Evolutionary conservation across 2,888 invertebrate genomes (phyloP).

Genomic region (Papilio elwesi): DNA sequence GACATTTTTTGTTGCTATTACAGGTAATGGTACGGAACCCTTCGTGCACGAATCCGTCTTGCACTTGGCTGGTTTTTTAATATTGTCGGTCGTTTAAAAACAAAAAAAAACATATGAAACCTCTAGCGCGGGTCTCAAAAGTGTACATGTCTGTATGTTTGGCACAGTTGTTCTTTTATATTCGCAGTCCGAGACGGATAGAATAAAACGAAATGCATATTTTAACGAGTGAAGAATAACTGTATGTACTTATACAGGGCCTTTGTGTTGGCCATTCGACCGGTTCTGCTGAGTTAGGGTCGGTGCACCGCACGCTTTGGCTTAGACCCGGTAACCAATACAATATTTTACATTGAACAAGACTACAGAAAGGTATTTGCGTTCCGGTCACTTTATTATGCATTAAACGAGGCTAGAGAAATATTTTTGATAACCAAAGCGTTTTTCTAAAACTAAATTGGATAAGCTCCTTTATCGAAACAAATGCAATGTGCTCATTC

Average conservation of each 20-base stretch:
- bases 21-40: no score
- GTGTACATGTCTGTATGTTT: no score
- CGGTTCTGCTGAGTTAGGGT: slow-evolving; percentile 19
- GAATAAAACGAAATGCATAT: slow-evolving; percentile 10
- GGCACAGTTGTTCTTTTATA: not conserved
- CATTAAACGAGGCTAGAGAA: no score
- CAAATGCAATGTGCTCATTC: no score
- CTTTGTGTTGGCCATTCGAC: not conserved
- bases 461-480: no score
- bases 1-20: no score
- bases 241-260: not conserved
- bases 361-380: not conserved
- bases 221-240: not conserved
- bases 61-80: no score
- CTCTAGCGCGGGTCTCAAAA: not conserved
- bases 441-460: no score
- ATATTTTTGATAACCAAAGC: no score
- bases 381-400: no score
- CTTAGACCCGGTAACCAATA: not conserved
- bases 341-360: not conserved
- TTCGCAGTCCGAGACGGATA: not conserved
- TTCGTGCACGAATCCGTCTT: no score
- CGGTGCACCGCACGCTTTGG: slow-evolving; percentile 1
- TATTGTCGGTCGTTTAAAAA: no score
- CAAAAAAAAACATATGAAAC: not conserved